Evolutionary conservation across 2,113 vertebrate species (phyloP), one percentile per base, ranked within the genome.

Genomic region (Panthera leo): DNA sequence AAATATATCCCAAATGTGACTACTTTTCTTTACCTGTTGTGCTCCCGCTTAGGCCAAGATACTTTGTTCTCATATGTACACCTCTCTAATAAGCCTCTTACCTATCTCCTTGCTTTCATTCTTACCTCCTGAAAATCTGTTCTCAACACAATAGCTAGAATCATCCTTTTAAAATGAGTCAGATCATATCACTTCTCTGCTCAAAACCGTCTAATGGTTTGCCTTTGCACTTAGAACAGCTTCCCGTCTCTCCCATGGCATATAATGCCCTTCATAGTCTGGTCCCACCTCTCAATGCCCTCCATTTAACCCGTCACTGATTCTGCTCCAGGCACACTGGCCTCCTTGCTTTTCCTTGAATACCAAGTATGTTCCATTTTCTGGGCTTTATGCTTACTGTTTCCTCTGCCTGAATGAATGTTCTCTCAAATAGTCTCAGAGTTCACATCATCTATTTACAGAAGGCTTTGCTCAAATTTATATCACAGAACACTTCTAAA

Each of bases 291-390:
- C 70, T 79, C 34, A 86, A 0, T 25, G 51, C 34, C 53, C 82
- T 67, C 31, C 51, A 67, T 68, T 63, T 95, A 27, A 78, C 53
- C 48, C 34, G 45, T 68, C 21, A 48, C 61, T 73, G 34, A 94
- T 85, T 89, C 58, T 70, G 12, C 55, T 92, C 39, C 39, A 88
- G 36, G 48, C n/a, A 58, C 5, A 70, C 63, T 95, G 45, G 36
- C 73, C 78, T 70, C 61, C 61, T 91, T 76, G 39, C 45, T 95
- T 89, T 87, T 94, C 71, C 65, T 63, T n/a, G 25, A 85, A 92
- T 90, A 48, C 10, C 8, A 9, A 23, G 6, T 15, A 27, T 68
- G 34, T 21, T 82, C 51, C n/a, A 55, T 68, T 83, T 95, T 85
- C 65, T 80, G 45, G 48, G 18, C 39, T 87, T 93, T 87, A 83